These are phyloP conservation scores for Epinotia bilunana DNA, from an alignment of 2,888 invertebrate species.

Conservation along the genomic window DNA sequence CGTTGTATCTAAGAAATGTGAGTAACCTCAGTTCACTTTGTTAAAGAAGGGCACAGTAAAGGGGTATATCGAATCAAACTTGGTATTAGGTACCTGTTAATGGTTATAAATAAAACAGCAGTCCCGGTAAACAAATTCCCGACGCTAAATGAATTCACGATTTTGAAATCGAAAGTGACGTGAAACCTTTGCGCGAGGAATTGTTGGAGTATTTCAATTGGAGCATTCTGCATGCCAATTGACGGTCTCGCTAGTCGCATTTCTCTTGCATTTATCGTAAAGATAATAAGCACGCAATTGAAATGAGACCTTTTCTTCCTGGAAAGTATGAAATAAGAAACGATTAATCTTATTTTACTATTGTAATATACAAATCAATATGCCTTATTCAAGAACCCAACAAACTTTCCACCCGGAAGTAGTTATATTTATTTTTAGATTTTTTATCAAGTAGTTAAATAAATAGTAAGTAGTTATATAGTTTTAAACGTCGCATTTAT, in stretches of 20 bases:
- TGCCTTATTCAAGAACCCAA: no score
- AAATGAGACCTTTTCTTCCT: not conserved
- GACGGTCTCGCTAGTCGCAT: not conserved
- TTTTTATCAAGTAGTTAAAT: no score
- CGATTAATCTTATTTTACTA: no score
- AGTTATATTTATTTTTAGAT: no score
- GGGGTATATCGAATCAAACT: no score
- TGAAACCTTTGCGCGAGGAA: not conserved
- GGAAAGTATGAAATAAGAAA: no score
- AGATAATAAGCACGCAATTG: not conserved
- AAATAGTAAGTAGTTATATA: no score
- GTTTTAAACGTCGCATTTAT: no score
- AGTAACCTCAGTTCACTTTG: not conserved
- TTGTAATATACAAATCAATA: no score
- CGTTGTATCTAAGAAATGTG: not conserved
- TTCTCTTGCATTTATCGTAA: constrained; percentile 1
- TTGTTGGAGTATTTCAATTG: constrained; percentile 16
- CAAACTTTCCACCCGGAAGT: no score
- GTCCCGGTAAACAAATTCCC: not conserved
- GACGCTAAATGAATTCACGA: constrained; percentile 5
- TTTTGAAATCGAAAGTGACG: constrained; percentile 31
- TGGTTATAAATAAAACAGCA: not conserved
- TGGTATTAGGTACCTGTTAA: not conserved
- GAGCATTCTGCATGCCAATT: constrained; percentile 20
- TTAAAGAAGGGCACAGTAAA: no score